Evolutionary conservation across 2,888 invertebrate species (phyloP).

Genomic region (Drosophila parthenogenetica): DNA sequence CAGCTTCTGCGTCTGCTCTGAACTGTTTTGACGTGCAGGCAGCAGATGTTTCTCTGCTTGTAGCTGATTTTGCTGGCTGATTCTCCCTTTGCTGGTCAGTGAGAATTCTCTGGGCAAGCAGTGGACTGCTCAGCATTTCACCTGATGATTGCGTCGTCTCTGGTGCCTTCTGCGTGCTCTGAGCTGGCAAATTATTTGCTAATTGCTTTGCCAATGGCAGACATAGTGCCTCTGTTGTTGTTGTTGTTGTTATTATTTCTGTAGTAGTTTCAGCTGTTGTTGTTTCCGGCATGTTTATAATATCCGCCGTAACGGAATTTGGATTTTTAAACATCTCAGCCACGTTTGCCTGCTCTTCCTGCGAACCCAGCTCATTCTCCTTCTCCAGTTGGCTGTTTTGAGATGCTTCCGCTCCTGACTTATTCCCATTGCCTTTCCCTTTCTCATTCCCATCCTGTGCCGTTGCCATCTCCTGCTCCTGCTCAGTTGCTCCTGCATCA

Average conservation of each 20-base stretch:
- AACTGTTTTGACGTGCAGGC: constrained; percentile 71
- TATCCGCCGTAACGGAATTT: constrained; percentile 75
- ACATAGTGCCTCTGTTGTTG: constrained; percentile 21
- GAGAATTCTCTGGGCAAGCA: constrained; percentile 38
- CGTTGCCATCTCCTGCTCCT: constrained; percentile 20
- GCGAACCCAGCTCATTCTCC: constrained; percentile 23
- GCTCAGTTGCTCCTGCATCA: constrained; percentile 48
- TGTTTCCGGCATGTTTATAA: constrained; percentile 73
- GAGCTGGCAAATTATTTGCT: constrained; percentile 73
- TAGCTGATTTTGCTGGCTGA: constrained; percentile 25
- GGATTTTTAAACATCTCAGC: constrained; percentile 70
- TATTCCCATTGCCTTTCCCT: constrained; percentile 20
- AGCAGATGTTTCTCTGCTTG: constrained; percentile 36
- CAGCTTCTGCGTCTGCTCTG: constrained; percentile 32
- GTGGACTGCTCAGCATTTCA: constrained; percentile 60
- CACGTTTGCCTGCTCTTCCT: constrained; percentile 40
- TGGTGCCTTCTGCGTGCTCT: constrained; percentile 36
- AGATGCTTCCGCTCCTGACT: constrained; percentile 36
- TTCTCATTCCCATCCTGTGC: neutral
- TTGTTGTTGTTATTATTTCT: constrained; percentile 19
- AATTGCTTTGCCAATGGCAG: constrained; percentile 64
- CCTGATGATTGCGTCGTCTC: constrained; percentile 54
- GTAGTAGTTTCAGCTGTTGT: constrained; percentile 32
- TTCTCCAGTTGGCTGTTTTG: constrained; percentile 27
- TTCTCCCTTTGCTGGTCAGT: constrained; percentile 59